These are phyloP conservation scores for Mycogona germanica DNA, from an alignment of 2,888 invertebrate genomes.

Conservation along the genomic window DNA sequence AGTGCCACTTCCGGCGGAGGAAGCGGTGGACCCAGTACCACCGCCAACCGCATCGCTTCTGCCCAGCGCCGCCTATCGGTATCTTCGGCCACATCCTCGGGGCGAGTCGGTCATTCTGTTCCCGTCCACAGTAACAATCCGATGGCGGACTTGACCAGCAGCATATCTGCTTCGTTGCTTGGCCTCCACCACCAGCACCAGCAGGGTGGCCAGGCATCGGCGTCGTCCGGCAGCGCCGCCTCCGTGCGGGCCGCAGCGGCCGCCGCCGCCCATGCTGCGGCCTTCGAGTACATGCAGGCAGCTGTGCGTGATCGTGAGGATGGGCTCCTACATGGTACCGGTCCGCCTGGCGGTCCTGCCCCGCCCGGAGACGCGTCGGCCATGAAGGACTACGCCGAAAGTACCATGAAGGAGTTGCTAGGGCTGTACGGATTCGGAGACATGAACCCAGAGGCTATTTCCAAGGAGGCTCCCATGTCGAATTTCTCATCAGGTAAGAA, in stretches of 20 bases:
- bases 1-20: background rate
- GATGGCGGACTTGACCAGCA: constrained; percentile 14
- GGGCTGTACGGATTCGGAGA: constrained; percentile 64
- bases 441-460: constrained; percentile 54
- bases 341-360: background rate
- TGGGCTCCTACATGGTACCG: constrained; percentile 12
- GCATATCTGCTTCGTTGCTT: constrained; percentile 21
- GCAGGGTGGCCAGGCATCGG: background rate
- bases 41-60: constrained; percentile 1
- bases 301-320: constrained; percentile 15
- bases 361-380: constrained; percentile 41
- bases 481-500: constrained; percentile 52
- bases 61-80: background rate
- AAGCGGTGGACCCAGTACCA: constrained; percentile 11
- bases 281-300: constrained; percentile 18
- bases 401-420: constrained; percentile 62
- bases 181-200: constrained; percentile 6
- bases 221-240: constrained; percentile 11
- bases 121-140: background rate
- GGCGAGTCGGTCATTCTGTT: no score
- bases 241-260: constrained; percentile 22
- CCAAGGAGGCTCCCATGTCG: constrained; percentile 47
- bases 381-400: constrained; percentile 62
- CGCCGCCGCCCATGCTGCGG: constrained; percentile 21
- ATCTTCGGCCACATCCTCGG: background rate